Percentiles rank a stretch among this genome's conserved stretches.
These are phyloP conservation scores for Drosophila sordidapex DNA, from an alignment of 2,888 invertebrate species.

Conservation along the genomic window DNA sequence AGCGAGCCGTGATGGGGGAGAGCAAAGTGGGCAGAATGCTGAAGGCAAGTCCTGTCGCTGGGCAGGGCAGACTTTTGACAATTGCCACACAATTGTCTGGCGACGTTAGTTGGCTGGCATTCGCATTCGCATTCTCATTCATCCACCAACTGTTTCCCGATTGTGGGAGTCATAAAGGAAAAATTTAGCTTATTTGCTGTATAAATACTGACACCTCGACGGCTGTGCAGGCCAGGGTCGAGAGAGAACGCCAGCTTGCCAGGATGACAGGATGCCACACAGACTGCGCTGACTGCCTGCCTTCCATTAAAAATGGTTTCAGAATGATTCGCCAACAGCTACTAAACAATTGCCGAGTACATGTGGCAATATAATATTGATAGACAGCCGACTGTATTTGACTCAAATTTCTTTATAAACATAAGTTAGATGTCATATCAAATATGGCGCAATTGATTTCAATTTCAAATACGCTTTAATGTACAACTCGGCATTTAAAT, in stretches of 20 bases:
- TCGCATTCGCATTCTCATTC: conserved; percentile 40
- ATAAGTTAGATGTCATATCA: conserved; percentile 23
- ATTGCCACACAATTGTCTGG: conserved; percentile 82
- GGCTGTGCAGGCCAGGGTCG: conserved; percentile 30
- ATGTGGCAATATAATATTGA: conserved; percentile 33
- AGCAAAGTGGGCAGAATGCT: not conserved
- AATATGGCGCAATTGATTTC: not conserved
- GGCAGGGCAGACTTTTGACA: conserved; percentile 75
- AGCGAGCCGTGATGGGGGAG: not conserved
- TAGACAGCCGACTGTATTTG: conserved; percentile 10
- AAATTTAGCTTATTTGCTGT: conserved; percentile 76
- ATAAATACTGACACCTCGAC: conserved; percentile 75
- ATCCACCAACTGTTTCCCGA: conserved; percentile 47
- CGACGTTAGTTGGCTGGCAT: conserved; percentile 33
- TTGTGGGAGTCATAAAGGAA: conserved; percentile 72
- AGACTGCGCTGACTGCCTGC: conserved; percentile 41
- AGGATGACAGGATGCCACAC: conserved; percentile 19
- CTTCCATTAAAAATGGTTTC: conserved; percentile 51
- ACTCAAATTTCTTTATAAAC: conserved; percentile 31
- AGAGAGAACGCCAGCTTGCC: conserved; percentile 33
- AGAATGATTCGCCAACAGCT: conserved; percentile 44
- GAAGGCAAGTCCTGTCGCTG: conserved; percentile 34
- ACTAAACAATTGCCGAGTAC: conserved; percentile 31
- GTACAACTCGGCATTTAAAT: conserved; percentile 12
- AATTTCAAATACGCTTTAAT: not conserved